phyloP scores from a whole-genome alignment of 2,888 invertebrate genomes.

The Glomeris marginata region DNA sequence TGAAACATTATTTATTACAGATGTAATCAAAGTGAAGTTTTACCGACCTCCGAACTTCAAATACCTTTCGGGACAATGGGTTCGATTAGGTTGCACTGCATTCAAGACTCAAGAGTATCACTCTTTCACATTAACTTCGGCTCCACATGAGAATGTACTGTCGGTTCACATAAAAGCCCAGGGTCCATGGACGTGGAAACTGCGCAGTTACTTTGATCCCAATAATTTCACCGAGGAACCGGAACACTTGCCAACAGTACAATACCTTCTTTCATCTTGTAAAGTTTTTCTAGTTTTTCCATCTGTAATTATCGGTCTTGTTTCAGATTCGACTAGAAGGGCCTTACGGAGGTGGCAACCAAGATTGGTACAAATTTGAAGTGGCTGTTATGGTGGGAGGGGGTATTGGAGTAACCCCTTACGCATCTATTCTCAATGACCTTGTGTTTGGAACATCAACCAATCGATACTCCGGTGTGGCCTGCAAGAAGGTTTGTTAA shows the following conservation, averaged over 20 bases:
- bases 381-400: conserved; percentile 97
- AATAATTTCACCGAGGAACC: conserved; percentile 68
- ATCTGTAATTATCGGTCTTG: neutral
- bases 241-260: neutral
- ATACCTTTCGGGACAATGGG: conserved; percentile 89
- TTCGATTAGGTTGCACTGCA: conserved; percentile 76
- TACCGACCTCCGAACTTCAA: conserved; percentile 89
- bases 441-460: conserved; percentile 92
- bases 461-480: conserved; percentile 88
- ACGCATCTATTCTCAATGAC: conserved; percentile 91
- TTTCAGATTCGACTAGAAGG: conserved; percentile 60
- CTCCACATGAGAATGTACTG: conserved; percentile 86
- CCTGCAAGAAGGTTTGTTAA: conserved; percentile 70
- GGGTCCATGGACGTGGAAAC: conserved; percentile 94
- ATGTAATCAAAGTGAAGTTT: conserved; percentile 55
- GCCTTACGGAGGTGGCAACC: conserved; percentile 93
- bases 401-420: conserved; percentile 93
- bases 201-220: conserved; percentile 85
- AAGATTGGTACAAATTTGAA: conserved; percentile 97
- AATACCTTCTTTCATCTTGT: conserved; percentile 6
- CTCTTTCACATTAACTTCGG: conserved; percentile 88
- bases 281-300: neutral
- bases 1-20: conserved; percentile 18
- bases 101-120: conserved; percentile 82
- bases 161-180: conserved; percentile 87